Percentiles rank a stretch among this genome's conserved stretches.
phyloP scores from a whole-genome alignment of 2,888 invertebrate species.

The Drosophila leonis region DNA sequence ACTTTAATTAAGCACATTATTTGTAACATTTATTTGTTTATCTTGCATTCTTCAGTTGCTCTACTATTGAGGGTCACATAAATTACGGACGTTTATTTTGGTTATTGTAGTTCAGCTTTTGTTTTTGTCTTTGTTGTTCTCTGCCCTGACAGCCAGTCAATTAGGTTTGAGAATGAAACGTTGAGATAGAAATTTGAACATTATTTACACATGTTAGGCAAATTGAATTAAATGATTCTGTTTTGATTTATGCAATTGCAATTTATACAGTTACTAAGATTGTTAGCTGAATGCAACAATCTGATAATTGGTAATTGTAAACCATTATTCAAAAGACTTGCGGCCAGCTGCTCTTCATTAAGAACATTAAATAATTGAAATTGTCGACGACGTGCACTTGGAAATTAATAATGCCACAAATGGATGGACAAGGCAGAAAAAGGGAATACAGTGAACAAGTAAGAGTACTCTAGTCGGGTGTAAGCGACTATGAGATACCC shows the following conservation, averaged over 20 bases:
- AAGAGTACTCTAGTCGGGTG: too few relatives aligned
- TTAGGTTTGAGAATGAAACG: conserved; percentile 40
- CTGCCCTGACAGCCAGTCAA: conserved; percentile 31
- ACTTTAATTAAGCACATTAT: background rate
- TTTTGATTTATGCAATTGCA: conserved; percentile 39
- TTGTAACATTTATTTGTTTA: background rate
- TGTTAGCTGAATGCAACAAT: conserved; percentile 22
- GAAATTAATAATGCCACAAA: conserved; percentile 12
- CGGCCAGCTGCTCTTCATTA: conserved; percentile 36
- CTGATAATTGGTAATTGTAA: conserved; percentile 68
- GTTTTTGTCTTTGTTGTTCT: background rate
- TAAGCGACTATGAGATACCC: too few relatives aligned
- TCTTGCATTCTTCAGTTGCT: conserved; percentile 6
- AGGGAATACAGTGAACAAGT: background rate
- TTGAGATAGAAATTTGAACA: conserved; percentile 23
- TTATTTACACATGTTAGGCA: conserved; percentile 59
- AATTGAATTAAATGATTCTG: conserved; percentile 60
- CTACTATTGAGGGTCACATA: conserved; percentile 34
- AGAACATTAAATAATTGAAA: conserved; percentile 41
- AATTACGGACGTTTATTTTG: conserved; percentile 54
- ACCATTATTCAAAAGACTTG: conserved; percentile 45
- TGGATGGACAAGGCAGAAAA: background rate
- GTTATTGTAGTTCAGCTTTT: background rate
- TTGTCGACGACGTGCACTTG: conserved; percentile 6
- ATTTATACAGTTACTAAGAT: conserved; percentile 2